Base-by-base conservation (phyloP, 2,888 invertebrate genomes). In the Theodoxus fluviatilis region DNA sequence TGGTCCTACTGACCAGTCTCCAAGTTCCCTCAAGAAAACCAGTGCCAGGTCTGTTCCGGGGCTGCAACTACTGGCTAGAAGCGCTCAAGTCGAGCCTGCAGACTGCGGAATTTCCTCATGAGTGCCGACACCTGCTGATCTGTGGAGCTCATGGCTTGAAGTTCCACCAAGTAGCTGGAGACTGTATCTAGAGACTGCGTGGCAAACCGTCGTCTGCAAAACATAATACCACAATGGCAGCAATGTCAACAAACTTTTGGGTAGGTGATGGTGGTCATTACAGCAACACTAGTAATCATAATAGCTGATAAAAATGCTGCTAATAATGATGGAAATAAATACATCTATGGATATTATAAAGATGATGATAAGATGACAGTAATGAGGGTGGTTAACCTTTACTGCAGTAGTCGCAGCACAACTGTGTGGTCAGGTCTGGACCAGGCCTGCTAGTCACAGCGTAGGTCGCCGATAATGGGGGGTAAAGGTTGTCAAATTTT, bases 141-240 rank as follows among this genome's bases (percentile, higher is more conserved):
- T 2, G 82, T 78, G 61, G 81, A 83, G 78, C 92, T 82, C 73
- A 83, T 84, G 1, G 87, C 92, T 72, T 94, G 93, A 55, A 94
- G 89, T 78, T 92, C 91, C 69, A 93, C 93, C 73, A 94, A 88
- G 81, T 93, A 92, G 71, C 91, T 90, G 0, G 93, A 91, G 64
- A 93, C 90, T n/a, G 92, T 90, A 83, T 94, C 94, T 81, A 93
- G 91, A 73, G 92, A 92, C 76, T 91, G 90, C 0, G 92, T 91
- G 71, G 91, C 90, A 72, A 93, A 90, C 76, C 91, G 90, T 75
- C 92, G 89, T 83, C 93, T 93, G 82, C 49, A 89, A 89, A 76
- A 77, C 76, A 67, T 67, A 65, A 55, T 28, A 22, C n/a, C 47
- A 49, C 6, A 43, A 28, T 4, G 6, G 6, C 18, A 57, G 22